Evolutionary conservation across 2,888 invertebrate species (phyloP).

Genomic region (Drosophila niveifrons): DNA sequence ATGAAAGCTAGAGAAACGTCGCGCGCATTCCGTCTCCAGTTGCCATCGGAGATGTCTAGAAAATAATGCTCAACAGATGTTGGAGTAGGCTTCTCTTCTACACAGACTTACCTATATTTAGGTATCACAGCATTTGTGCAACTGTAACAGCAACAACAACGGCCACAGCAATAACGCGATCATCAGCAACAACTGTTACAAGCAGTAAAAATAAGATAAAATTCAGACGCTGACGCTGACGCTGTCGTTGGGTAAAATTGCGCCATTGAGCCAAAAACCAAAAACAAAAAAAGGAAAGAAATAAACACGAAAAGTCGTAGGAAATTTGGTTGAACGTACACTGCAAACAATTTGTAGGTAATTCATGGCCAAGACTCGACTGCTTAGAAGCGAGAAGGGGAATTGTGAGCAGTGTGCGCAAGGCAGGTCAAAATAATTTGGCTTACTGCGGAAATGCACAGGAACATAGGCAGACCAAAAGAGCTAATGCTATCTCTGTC

Average conservation of each 20-base stretch:
- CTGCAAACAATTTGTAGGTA: constrained; percentile 30
- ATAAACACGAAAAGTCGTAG: constrained; percentile 29
- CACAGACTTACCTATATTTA: constrained; percentile 11
- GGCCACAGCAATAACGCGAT: constrained; percentile 42
- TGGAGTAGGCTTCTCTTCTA: constrained; percentile 62
- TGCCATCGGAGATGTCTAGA: constrained; percentile 59
- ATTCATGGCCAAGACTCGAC: neutral
- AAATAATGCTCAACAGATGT: constrained; percentile 68
- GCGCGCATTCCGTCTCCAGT: constrained; percentile 41
- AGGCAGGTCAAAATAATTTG: constrained; percentile 77
- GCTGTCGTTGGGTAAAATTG: constrained; percentile 67
- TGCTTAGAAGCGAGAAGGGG: neutral
- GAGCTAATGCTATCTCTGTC: constrained; percentile 47
- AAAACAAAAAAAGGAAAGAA: constrained; percentile 2
- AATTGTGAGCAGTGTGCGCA: constrained; percentile 57
- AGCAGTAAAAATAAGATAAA: constrained; percentile 76
- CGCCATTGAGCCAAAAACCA: constrained; percentile 62
- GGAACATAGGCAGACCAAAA: constrained; percentile 26
- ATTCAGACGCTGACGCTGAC: constrained; percentile 47
- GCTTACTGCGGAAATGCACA: constrained; percentile 63
- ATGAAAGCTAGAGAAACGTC: constrained; percentile 36
- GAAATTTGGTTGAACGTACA: constrained; percentile 44
- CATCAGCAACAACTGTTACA: constrained; percentile 75
- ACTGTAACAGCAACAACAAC: constrained; percentile 33
- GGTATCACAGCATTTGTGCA: constrained; percentile 58